Evolutionary conservation across 2,888 invertebrate species (phyloP).

Genomic region (Pogonocherus hispidulus): DNA sequence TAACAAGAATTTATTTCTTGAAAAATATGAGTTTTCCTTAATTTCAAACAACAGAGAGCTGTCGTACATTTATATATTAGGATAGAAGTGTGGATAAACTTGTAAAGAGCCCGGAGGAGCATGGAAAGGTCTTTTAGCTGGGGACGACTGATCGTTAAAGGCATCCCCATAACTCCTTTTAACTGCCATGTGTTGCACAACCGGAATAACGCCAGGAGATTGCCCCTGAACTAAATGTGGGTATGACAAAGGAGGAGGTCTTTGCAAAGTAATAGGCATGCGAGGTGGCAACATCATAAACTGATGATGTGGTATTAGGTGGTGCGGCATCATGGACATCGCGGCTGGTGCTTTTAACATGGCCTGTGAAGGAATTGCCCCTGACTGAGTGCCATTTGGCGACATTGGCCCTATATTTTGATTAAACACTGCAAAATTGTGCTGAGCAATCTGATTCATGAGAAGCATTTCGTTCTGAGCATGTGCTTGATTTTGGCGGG

Average conservation of each 20-base stretch:
- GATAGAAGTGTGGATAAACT: conserved; percentile 66
- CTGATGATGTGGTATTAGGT: conserved; percentile 64
- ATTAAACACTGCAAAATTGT: conserved; percentile 65
- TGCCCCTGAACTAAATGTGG: conserved; percentile 58
- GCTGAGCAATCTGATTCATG: conserved; percentile 66
- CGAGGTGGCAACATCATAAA: conserved; percentile 58
- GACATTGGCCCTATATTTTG: conserved; percentile 55
- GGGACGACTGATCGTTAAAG: conserved; percentile 61
- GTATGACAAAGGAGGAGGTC: conserved; percentile 53
- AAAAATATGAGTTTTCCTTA: not conserved
- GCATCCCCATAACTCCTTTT: conserved; percentile 68
- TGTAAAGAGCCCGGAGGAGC: conserved; percentile 57
- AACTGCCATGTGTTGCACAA: conserved; percentile 63
- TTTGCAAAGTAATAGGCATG: conserved; percentile 51
- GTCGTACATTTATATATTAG: conserved; percentile 60
- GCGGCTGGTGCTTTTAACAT: conserved; percentile 54
- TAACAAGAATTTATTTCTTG: too few species aligned
- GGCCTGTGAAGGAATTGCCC: conserved; percentile 31
- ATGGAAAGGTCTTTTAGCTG: conserved; percentile 65
- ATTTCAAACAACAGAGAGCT: conserved; percentile 34
- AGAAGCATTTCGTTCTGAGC: conserved; percentile 67
- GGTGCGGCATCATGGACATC: conserved; percentile 59
- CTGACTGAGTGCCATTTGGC: conserved; percentile 46
- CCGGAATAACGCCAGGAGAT: conserved; percentile 57
- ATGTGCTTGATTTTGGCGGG: conserved; percentile 74